phyloP scores from a whole-genome alignment of 1,140 invertebrate genomes.

The Holcopasites calliopsidis region DNA sequence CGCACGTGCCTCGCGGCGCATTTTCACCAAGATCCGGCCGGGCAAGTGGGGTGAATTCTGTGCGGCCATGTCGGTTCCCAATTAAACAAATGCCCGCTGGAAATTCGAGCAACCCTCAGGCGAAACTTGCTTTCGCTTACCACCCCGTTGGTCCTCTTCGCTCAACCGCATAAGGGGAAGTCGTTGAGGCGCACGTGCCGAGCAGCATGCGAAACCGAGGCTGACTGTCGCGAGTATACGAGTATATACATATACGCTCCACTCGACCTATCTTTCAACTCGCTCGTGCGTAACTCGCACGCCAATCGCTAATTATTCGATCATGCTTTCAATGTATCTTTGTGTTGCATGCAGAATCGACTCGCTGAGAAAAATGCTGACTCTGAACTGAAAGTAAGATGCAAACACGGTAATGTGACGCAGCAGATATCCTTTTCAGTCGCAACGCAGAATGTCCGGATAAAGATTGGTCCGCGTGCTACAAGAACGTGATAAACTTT shows the following conservation, averaged over 20 bases:
- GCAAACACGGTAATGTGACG: no score
- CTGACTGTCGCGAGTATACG: neutral
- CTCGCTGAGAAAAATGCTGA: no score
- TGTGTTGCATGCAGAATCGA: no score
- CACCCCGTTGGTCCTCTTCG: slow-evolving; percentile 21
- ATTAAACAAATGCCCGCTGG: slow-evolving; percentile 73
- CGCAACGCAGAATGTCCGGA: neutral
- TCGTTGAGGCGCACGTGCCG: slow-evolving; percentile 63
- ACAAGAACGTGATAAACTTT: slow-evolving; percentile 28
- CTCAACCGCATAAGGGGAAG: slow-evolving; percentile 44
- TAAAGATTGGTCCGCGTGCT: no score
- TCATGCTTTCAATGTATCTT: no score
- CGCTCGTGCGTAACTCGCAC: slow-evolving; percentile 6
- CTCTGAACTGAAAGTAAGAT: no score
- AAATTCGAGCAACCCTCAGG: slow-evolving; percentile 62
- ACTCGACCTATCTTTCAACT: slow-evolving; percentile 10
- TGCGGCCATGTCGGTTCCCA: slow-evolving; percentile 70
- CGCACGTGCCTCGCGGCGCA: slow-evolving; percentile 37
- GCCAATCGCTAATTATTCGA: no score
- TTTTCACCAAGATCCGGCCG: slow-evolving; percentile 39
- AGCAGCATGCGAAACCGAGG: slow-evolving; percentile 60
- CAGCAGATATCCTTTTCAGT: slow-evolving; percentile 9
- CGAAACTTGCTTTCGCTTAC: slow-evolving; percentile 17
- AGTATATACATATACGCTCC: no score
- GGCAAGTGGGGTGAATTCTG: slow-evolving; percentile 47